Evolutionary conservation across 2,797 vertebrate species (phyloP).

Genomic region (Rallus crepitans): DNA sequence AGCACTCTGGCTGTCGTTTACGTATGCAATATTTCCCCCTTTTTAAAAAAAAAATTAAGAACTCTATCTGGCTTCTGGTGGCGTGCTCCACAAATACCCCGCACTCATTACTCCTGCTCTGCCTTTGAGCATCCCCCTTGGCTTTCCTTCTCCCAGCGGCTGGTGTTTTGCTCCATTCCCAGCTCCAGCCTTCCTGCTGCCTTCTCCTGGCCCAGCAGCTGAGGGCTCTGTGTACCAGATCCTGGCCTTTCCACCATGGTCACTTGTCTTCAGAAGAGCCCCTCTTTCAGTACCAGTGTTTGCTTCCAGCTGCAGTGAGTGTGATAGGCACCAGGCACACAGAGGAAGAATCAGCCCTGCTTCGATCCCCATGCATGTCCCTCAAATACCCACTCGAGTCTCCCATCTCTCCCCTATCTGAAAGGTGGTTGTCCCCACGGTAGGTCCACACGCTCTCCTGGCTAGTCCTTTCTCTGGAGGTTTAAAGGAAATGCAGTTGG

Average conservation of each 20-base stretch:
- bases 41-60: neutral
- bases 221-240: neutral
- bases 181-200: neutral
- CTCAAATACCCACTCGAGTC: no score
- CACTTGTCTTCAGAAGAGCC: neutral
- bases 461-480: neutral
- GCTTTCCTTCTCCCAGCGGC: neutral
- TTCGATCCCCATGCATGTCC: neutral
- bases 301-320: neutral
- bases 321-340: neutral
- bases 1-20: neutral
- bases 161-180: neutral
- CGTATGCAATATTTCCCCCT: conserved; percentile 21
- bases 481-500: neutral
- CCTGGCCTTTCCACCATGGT: neutral
- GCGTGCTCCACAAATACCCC: neutral
- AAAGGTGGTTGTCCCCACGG: fast-evolving
- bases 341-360: neutral
- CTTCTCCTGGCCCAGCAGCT: neutral
- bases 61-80: neutral
- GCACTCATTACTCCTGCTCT: neutral
- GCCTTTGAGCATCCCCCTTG: neutral
- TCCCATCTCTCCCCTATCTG: neutral
- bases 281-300: neutral
- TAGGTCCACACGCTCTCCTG: neutral